Conservation (phyloP, 2,888 invertebrate species). For the Heliconius charithonia region DNA sequence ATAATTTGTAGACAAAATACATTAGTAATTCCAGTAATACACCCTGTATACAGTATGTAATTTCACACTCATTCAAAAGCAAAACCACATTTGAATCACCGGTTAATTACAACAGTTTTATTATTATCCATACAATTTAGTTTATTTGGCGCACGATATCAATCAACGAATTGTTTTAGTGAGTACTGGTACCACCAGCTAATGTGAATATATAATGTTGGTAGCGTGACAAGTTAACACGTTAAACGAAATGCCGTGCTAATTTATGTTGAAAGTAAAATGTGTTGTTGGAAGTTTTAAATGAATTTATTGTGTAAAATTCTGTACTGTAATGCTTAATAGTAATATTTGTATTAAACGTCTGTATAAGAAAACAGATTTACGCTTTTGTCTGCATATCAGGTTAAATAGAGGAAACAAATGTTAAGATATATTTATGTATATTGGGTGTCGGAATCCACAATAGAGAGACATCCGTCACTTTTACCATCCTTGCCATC, state of each 20-base stretch:
- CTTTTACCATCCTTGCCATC: too few species aligned
- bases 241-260: conserved; percentile 49
- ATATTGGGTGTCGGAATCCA: too few species aligned
- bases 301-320: neutral
- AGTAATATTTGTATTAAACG: neutral
- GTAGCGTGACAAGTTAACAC: conserved; percentile 42
- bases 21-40: neutral
- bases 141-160: conserved; percentile 13
- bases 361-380: too few species aligned
- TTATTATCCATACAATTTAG: conserved; percentile 20
- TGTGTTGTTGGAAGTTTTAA: neutral
- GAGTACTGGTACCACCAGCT: neutral
- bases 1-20: neutral
- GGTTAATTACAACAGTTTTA: conserved; percentile 17
- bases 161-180: conserved; percentile 20
- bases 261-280: conserved; percentile 45
- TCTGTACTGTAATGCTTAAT: neutral
- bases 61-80: conserved; percentile 1
- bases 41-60: neutral
- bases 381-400: too few species aligned
- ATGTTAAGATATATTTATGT: too few species aligned
- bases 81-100: conserved; percentile 1
- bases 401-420: too few species aligned
- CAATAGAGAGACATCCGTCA: too few species aligned
- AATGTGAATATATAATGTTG: conserved; percentile 23